Conservation (phyloP, 1,140 invertebrate genomes). For the Sycobia sp. region DNA sequence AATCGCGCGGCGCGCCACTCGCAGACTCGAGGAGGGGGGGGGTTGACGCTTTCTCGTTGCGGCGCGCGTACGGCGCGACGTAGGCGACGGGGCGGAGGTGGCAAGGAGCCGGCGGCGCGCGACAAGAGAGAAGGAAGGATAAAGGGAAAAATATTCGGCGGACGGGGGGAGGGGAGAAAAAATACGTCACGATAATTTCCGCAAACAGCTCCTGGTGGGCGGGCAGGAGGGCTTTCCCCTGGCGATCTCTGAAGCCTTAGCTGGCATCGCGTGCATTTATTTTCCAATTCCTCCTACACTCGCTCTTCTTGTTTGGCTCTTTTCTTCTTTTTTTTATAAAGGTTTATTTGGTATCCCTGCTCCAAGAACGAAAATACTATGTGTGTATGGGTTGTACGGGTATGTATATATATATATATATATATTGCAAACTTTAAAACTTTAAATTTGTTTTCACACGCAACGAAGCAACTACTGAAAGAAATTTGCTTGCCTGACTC, state of each 20-base stretch:
- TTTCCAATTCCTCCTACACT: conserved; percentile 9
- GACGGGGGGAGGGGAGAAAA: not conserved
- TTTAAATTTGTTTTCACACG: no score
- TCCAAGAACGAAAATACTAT: no score
- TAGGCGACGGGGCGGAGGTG: not conserved
- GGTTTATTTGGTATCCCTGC: no score
- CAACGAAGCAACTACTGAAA: no score
- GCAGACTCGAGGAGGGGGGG: not conserved
- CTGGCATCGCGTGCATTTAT: conserved; percentile 7
- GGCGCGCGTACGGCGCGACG: no score
- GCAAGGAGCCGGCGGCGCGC: no score
- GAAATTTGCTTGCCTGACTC: no score
- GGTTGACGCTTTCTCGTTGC: conserved; percentile 19
- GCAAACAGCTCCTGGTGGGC: not conserved
- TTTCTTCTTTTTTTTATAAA: not conserved
- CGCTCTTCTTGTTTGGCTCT: not conserved
- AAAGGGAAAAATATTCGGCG: conserved; percentile 8
- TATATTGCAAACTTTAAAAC: no score
- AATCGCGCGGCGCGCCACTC: conserved; percentile 26
- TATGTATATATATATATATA: no score
- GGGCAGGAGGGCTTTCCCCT: not conserved
- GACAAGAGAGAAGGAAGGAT: not conserved
- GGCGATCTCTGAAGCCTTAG: not conserved
- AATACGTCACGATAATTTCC: conserved; percentile 21
- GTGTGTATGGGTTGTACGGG: no score